Evolutionary conservation across 2,888 invertebrate genomes (phyloP), one percentile per base, ranked within the genome.

Genomic region (Panzeria rudis): DNA sequence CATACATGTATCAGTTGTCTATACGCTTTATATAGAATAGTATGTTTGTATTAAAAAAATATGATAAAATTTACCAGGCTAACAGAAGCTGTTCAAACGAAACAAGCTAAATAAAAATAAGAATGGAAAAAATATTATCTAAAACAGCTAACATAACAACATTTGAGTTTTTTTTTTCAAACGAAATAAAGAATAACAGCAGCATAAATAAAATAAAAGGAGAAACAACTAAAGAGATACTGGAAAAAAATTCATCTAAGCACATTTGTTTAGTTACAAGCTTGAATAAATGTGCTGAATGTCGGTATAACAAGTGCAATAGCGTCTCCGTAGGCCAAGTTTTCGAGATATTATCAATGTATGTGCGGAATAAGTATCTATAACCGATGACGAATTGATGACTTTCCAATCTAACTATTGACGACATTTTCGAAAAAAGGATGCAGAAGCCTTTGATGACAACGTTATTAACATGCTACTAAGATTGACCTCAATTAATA

Each of bases 251-350:
- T 89, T 89, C 89, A 89, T 90, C 89, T 88, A 88, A n/a, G n/a
- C 89, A 88, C 88, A 89, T 89, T 90, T 90, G 90, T 89, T 90
- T 91, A 89, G 90, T 90, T 91, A 89, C 89, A 88, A 90, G 88
- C 61, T 78, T 81, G 68, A 68, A 61, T 47, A 62, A 68, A 73
- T 79, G 68, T 72, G 71, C 76, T 80, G 76, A 84, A 76, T 77
- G 84, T 68, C 47, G 59, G 59, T 68, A 52, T 84, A 72, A 61
- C n/a, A 47, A 9, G 0, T 47, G 38, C 44, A 50, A 15, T 20
- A 38, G 59, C 29, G 23, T n/a, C n/a, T n/a, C n/a, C n/a, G n/a
- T n/a, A n/a, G n/a, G n/a, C n/a, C n/a, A n/a, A n/a, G n/a, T n/a
- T n/a, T n/a, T n/a, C n/a, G n/a, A n/a, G n/a, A n/a, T n/a, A n/a